Conservation (phyloP, 1,140 invertebrate genomes). For the Rhynchophorus ferrugineus region DNA sequence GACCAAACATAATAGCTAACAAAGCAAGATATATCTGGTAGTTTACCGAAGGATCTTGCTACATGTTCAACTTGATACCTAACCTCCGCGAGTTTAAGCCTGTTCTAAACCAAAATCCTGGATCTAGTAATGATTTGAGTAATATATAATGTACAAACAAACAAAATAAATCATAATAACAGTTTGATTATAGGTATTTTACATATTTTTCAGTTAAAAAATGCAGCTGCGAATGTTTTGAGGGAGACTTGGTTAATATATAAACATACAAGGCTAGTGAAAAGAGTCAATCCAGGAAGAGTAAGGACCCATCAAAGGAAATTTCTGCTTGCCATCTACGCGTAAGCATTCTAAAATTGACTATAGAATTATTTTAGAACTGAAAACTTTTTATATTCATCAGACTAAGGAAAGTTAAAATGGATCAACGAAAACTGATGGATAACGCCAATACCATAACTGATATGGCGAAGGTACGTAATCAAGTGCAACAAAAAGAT, state of each 20-base stretch:
- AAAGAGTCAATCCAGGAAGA: conserved; percentile 89
- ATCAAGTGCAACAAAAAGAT: neutral
- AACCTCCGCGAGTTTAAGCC: no score
- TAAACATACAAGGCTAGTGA: conserved; percentile 97
- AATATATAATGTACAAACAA: no score
- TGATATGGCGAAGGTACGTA: conserved; percentile 97
- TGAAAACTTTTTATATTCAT: conserved; percentile 26
- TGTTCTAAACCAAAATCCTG: no score
- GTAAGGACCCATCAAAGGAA: conserved; percentile 98
- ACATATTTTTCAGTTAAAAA: conserved; percentile 88
- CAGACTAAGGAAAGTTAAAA: conserved; percentile 97
- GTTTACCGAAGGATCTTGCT: no score
- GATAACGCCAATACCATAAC: conserved; percentile 99
- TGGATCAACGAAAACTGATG: conserved; percentile 99
- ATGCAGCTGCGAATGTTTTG: conserved; percentile 97
- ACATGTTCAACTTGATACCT: no score
- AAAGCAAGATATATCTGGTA: no score
- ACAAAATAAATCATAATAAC: no score
- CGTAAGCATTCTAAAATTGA: conserved; percentile 61
- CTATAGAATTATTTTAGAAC: conserved; percentile 1
- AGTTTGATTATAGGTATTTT: no score
- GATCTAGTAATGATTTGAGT: no score
- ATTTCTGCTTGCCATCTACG: conserved; percentile 98
- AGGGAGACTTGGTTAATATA: conserved; percentile 99
- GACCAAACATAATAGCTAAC: no score